A percentile compares a stretch with the other conserved stretches of the same genome.
Evolutionary conservation across 1,140 invertebrate genomes (phyloP).

Genomic region (Pygmarrhopalites habei): DNA sequence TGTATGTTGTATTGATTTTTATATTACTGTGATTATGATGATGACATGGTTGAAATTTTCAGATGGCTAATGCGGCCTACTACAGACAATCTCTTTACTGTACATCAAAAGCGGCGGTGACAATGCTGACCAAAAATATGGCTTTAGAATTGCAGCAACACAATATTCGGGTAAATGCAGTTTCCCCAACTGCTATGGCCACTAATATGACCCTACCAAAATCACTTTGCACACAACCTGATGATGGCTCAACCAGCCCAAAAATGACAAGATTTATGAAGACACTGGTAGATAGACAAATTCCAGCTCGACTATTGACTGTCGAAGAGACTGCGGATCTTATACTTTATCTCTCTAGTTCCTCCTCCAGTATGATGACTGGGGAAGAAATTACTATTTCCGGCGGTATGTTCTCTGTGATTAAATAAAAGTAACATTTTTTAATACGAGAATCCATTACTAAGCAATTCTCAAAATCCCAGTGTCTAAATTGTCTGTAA

Average conservation of each 20-base stretch:
- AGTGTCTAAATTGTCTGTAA: too few species aligned
- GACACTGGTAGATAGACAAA: neutral
- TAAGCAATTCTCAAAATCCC: too few species aligned
- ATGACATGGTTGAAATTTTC: neutral
- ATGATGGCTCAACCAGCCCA: neutral
- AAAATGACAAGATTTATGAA: neutral
- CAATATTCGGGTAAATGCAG: slow-evolving; percentile 44
- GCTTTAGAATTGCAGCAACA: slow-evolving; percentile 44
- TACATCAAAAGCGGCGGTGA: slow-evolving; percentile 44
- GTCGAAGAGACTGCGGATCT: neutral
- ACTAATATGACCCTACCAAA: neutral
- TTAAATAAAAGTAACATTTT: too few species aligned
- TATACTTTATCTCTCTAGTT: neutral
- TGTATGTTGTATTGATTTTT: too few species aligned
- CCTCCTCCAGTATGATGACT: neutral
- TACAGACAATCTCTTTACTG: slow-evolving; percentile 38
- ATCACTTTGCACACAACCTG: neutral
- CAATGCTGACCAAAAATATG: slow-evolving; percentile 45
- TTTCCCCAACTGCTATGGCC: slow-evolving; percentile 15
- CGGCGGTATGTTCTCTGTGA: neutral
- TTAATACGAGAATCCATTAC: too few species aligned
- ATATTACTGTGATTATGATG: too few species aligned
- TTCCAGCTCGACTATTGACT: neutral
- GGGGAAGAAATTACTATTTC: neutral
- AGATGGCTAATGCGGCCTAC: neutral